Percentiles rank a stretch among this genome's conserved stretches.
These are phyloP conservation scores for Heterotilapia buettikoferi DNA, from an alignment of 2,113 vertebrate genomes.

Conservation along the genomic window DNA sequence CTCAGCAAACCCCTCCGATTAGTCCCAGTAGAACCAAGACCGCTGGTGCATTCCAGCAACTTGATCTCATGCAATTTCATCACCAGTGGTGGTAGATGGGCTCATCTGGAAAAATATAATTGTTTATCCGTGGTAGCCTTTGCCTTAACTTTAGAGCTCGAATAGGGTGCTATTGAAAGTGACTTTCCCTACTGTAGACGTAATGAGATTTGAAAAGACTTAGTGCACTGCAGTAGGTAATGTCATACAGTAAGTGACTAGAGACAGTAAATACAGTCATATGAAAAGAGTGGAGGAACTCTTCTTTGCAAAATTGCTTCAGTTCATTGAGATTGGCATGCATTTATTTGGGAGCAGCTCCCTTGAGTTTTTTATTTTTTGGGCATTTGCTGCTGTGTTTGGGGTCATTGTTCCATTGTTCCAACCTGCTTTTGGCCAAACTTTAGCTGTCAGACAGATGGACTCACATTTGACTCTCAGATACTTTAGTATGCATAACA, in stretches of 20 bases:
- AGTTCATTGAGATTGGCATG: not conserved
- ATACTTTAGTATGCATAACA: not conserved
- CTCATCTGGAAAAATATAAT: slow-evolving; percentile 49
- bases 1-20: slow-evolving; percentile 59
- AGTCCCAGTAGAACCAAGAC: slow-evolving; percentile 61
- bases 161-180: not conserved
- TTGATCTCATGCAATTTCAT: slow-evolving; percentile 63
- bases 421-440: not conserved
- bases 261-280: not conserved
- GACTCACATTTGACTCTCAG: not conserved
- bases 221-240: not conserved
- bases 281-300: not conserved
- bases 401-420: not conserved
- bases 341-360: not conserved
- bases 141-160: not conserved
- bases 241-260: not conserved
- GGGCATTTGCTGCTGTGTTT: not conserved
- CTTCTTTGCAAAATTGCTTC: not conserved
- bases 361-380: not conserved
- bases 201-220: not conserved
- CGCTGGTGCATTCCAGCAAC: slow-evolving; percentile 62
- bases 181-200: not conserved
- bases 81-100: slow-evolving; percentile 35
- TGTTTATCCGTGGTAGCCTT: slow-evolving; percentile 35
- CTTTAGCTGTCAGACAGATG: not conserved